Evolutionary conservation across 2,888 invertebrate genomes (phyloP), one percentile per base, ranked within the genome.

Genomic region (Notodonta dromedarius): DNA sequence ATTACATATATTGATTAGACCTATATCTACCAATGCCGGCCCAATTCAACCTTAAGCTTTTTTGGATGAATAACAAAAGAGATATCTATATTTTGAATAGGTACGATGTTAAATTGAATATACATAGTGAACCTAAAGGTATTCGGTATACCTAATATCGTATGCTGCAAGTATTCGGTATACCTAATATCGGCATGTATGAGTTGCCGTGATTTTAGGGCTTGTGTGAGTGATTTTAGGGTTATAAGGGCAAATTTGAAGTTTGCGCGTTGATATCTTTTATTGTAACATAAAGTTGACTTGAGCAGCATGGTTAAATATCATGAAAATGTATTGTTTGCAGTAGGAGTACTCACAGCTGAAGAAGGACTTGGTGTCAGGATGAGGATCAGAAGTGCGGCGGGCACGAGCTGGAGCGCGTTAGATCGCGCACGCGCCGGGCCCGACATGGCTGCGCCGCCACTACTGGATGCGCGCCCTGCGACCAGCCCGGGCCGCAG

Each of bases 361-460:
- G 83, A 73, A 73, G 82, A 75, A 69, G 86, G 84, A 67, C 76
- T 66, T 57, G 83, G 83, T 72, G 76, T 79, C 84, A 80, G 81
- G 71, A 80, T 75, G 70, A 89, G 83, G 64, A 90, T 75, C 63
- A 91, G 85, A 76, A 90, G 77, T 77, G 81, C 79, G 79, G 85
- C 83, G 80, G 86, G 83, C 84, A 84, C 84, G 76, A 89, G 83
- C 78, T 83, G 84, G 72, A 84, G 83, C 88, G 86, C 87, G 71
- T 83, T 70, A 73, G 84, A 84, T 83, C 89, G 90, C 88, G 87
- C 87, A 86, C 91, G 91, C 91, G 89, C 91, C 91, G 89, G 92
- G 87, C 92, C 91, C 87, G 93, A 89, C 92, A 93, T 93, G 92
- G 90, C 91, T 91, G 90, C 88, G 90, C 89, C 88, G 86, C 75